These are phyloP conservation scores for Microplitis manilae DNA, from an alignment of 2,888 invertebrate species.

Conservation along the genomic window DNA sequence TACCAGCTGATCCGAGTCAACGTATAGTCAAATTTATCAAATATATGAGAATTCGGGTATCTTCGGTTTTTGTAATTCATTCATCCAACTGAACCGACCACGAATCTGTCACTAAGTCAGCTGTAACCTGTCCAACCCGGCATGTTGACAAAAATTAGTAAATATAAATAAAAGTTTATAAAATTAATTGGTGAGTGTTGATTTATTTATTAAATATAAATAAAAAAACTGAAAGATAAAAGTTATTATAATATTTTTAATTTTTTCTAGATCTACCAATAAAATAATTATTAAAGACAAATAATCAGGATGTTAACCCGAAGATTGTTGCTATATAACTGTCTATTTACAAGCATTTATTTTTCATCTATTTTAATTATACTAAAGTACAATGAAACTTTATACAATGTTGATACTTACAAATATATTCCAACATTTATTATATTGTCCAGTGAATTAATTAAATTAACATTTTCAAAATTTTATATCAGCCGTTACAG, in stretches of 20 bases:
- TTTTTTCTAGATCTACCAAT: constrained; percentile 28
- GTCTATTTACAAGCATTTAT: constrained; percentile 77
- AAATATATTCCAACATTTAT: constrained; percentile 69
- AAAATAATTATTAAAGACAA: constrained; percentile 45
- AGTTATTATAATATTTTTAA: constrained; percentile 5
- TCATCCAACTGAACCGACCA: not conserved
- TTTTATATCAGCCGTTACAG: constrained; percentile 57
- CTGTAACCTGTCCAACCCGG: not conserved
- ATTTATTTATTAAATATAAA: not conserved
- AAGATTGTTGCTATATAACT: constrained; percentile 70
- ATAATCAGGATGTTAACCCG: constrained; percentile 54
- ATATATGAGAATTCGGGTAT: too few species aligned
- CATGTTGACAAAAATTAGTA: not conserved
- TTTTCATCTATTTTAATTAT: constrained; percentile 75
- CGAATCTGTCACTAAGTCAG: not conserved
- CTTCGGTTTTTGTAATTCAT: too few species aligned
- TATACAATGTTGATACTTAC: constrained; percentile 77
- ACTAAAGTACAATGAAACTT: constrained; percentile 75
- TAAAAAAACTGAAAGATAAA: too few species aligned
- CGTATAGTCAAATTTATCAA: too few species aligned
- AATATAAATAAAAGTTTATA: not conserved
- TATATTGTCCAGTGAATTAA: constrained; percentile 73
- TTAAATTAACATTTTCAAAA: constrained; percentile 72
- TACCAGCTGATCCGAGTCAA: too few species aligned
- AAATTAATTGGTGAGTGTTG: not conserved